phyloP scores from a whole-genome alignment of 2,113 vertebrate species.

The Gulo gulo region DNA sequence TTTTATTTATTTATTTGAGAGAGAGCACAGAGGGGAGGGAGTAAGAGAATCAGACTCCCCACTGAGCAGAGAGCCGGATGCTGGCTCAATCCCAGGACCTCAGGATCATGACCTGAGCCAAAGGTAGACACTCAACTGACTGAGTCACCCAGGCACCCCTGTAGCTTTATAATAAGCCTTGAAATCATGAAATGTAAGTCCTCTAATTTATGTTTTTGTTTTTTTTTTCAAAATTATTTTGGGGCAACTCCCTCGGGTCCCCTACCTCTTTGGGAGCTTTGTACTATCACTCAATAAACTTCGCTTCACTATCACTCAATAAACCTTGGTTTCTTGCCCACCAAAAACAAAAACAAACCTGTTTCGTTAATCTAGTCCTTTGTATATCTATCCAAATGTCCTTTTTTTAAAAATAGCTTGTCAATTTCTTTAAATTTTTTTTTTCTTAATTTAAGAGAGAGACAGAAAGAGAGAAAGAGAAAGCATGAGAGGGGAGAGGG shows the following conservation, averaged over 20 bases:
- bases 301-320: not conserved
- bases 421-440: not conserved
- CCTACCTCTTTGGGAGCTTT: not conserved
- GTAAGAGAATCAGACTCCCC: not conserved
- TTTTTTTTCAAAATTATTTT: not conserved
- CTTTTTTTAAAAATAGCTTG: not conserved
- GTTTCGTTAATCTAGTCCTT: not conserved
- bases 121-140: not conserved
- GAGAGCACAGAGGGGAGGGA: not conserved
- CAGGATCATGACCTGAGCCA: not conserved
- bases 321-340: not conserved
- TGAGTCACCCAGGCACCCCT: not conserved
- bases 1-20: not conserved
- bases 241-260: not conserved
- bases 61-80: fast-evolving
- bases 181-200: slow-evolving; percentile 11
- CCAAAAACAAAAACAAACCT: not conserved
- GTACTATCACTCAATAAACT: not conserved
- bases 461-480: too few relatives aligned
- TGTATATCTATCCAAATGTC: not conserved
- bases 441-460: too few relatives aligned
- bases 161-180: not conserved
- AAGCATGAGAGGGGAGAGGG: too few relatives aligned
- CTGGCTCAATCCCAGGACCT: not conserved
- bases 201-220: not conserved